Evolutionary conservation across 2,888 invertebrate genomes (phyloP), one percentile per base, ranked within the genome.

Genomic region (Lathronympha strigana): DNA sequence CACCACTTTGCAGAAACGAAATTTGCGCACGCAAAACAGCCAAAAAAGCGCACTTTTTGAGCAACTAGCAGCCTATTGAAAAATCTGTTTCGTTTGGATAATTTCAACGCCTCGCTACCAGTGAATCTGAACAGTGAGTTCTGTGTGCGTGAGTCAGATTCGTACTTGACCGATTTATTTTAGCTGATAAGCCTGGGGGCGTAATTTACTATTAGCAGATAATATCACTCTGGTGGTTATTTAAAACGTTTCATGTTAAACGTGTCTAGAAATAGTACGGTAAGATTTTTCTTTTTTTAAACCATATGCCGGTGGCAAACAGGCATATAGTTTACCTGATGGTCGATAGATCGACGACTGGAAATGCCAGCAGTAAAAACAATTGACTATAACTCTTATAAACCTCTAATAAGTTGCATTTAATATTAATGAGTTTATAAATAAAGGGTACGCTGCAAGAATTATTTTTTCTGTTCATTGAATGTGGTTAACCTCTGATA

Each of bases 401-500:
- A n/a, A n/a, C n/a, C n/a, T n/a, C n/a, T n/a, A n/a, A n/a, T n/a
- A n/a, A n/a, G n/a, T n/a, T n/a, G 17, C 17, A 19, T n/a, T 8
- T n/a, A n/a, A 11, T 13, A 8, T 3, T 47, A 13, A n/a, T 33
- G 19, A 36, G 33, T 53, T 36, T 33, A 36, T 53, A 53, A 53
- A 21, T 53, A 19, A 23, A n/a, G 11, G 17, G 17, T 40, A 13
- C n/a, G 15, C 31, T 33, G 13, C 19, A 23, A 25, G 15, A 54
- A 25, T 11, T 17, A 9, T 31, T 1, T 23, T 45, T 55, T 43
- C 43, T 28, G 38, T 28, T 60, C 21, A 17, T 6, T 61, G 58
- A 51, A 60, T 64, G 1, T 54, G 6, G 21, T 66, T 66, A 49
- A 66, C 60, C 66, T 54, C 8, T 47, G 60, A 49, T 60, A 54